A percentile compares a stretch with the other conserved stretches of the same genome.
These are phyloP conservation scores for Neoarius graeffei DNA, from an alignment of 2,113 vertebrate species.

Conservation along the genomic window DNA sequence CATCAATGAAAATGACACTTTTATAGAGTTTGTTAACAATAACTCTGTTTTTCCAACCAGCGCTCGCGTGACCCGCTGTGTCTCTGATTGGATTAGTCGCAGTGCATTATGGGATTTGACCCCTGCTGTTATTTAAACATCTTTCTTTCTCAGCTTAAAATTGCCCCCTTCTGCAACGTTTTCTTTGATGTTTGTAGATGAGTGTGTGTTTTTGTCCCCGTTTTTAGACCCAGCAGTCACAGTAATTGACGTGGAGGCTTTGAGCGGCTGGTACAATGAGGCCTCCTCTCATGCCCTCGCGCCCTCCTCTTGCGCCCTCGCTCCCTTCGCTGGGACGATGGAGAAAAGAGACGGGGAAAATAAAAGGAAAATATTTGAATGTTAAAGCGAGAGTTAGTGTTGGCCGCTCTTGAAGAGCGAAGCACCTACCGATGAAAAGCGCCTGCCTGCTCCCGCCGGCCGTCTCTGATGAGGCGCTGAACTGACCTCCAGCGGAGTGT, in stretches of 20 bases:
- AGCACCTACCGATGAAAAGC: conserved; percentile 29
- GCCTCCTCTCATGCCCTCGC: background rate
- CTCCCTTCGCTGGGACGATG: background rate
- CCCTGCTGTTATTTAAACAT: conserved; percentile 6
- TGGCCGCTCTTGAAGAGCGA: conserved; percentile 3
- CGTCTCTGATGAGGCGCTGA: conserved; percentile 29
- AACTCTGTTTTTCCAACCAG: background rate
- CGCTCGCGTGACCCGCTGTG: background rate
- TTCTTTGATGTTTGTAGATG: conserved; percentile 9
- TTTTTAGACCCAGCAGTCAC: conserved; percentile 14
- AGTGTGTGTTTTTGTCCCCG: background rate
- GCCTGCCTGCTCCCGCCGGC: background rate
- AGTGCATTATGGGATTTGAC: conserved; percentile 38
- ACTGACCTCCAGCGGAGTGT: background rate
- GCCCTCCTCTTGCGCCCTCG: background rate
- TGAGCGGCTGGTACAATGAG: conserved; percentile 22
- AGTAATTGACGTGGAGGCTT: conserved; percentile 16
- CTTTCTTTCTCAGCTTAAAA: background rate
- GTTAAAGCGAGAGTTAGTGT: conserved; percentile 18
- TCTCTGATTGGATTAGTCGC: conserved; percentile 38
- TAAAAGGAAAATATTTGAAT: conserved; percentile 46
- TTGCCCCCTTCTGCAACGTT: background rate
- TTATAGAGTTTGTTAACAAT: background rate
- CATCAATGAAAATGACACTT: background rate
- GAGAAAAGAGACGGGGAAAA: conserved; percentile 25